These are phyloP conservation scores for Mythimna impura DNA, from an alignment of 2,888 invertebrate species.

Conservation along the genomic window DNA sequence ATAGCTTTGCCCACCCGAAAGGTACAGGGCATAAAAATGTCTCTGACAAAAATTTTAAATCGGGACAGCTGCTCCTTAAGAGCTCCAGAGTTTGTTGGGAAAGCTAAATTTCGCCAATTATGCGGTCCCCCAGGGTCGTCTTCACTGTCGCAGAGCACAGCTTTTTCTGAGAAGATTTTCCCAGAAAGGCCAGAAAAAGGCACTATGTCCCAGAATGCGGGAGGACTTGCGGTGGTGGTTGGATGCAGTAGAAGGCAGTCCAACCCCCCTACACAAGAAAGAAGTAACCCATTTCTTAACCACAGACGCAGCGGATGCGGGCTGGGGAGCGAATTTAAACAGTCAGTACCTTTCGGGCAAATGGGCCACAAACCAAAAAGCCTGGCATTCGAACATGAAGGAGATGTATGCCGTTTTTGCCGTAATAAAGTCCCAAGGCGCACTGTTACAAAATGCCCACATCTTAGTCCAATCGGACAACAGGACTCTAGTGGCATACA, in stretches of 20 bases:
- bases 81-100: constrained; percentile 37
- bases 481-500: too few relatives aligned
- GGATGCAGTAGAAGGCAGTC: neutral
- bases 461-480: too few relatives aligned
- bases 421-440: too few relatives aligned
- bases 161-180: neutral
- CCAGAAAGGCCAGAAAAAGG: neutral
- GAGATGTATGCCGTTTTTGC: too few relatives aligned
- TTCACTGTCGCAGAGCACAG: neutral
- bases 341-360: too few relatives aligned
- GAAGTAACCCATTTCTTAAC: neutral
- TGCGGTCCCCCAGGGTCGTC: too few relatives aligned
- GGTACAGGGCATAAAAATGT: neutral
- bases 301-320: too few relatives aligned
- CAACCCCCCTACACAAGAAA: neutral
- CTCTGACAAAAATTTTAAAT: neutral
- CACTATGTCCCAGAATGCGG: neutral
- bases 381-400: too few relatives aligned
- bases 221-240: neutral
- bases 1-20: too few relatives aligned
- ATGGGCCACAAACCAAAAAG: too few relatives aligned
- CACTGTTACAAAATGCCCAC: too few relatives aligned
- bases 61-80: constrained; percentile 7
- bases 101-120: constrained; percentile 52
- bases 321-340: too few relatives aligned